A percentile compares a stretch with the other conserved stretches of the same genome.
phyloP scores from a whole-genome alignment of 2,888 invertebrate genomes.

The Drosophila rellima region DNA sequence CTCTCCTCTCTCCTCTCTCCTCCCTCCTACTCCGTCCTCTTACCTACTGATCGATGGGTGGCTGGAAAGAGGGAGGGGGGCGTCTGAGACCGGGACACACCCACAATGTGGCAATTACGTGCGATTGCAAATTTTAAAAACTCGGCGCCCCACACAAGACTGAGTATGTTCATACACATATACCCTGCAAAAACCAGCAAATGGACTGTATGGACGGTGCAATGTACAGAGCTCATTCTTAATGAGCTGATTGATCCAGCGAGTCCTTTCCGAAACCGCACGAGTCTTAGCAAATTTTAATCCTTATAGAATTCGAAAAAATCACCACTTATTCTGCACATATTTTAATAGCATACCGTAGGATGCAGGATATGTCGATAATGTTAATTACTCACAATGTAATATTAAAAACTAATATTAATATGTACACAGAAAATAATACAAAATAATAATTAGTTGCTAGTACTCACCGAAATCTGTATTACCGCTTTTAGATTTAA shows the following conservation, averaged over 20 bases:
- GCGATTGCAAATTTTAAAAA: constrained; percentile 37
- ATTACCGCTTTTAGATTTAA: too few relatives aligned
- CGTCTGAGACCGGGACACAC: constrained; percentile 42
- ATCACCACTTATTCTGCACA: too few relatives aligned
- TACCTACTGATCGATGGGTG: not conserved
- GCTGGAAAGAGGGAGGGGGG: not conserved
- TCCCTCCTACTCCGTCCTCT: not conserved
- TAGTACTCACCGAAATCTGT: too few relatives aligned
- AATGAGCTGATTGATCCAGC: too few relatives aligned
- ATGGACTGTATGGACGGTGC: not conserved
- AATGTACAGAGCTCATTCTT: too few relatives aligned
- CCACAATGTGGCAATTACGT: constrained; percentile 50
- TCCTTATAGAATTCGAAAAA: not conserved
- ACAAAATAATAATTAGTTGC: too few relatives aligned
- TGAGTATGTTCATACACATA: too few relatives aligned
- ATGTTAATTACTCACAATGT: too few relatives aligned
- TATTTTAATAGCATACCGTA: too few relatives aligned
- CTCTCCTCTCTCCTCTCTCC: not conserved
- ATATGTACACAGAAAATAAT: too few relatives aligned
- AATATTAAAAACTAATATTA: too few relatives aligned
- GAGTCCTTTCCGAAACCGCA: not conserved
- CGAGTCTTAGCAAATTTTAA: not conserved
- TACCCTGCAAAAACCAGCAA: constrained; percentile 17
- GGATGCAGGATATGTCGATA: too few relatives aligned
- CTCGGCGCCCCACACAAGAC: constrained; percentile 23